These are phyloP conservation scores for Chondrilla cf. caribensis DNA, from an alignment of 37 sponge, comb jelly and placozoan genomes.

Conservation along the genomic window DNA sequence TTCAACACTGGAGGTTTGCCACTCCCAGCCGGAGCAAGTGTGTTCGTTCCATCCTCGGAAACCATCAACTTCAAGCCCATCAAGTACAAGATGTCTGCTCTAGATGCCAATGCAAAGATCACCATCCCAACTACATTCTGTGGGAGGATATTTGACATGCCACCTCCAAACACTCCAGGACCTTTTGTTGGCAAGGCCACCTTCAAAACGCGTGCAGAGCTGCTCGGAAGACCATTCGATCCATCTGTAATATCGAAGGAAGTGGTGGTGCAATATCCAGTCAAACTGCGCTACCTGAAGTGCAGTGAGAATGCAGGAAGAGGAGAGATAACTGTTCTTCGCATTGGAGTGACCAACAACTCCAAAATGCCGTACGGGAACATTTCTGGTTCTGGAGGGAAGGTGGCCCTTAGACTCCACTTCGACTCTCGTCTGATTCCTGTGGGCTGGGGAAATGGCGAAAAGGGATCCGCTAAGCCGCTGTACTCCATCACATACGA, in stretches of 20 bases:
- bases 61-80: constrained; percentile 71
- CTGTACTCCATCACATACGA: constrained; percentile 36
- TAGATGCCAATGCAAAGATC: constrained; percentile 31
- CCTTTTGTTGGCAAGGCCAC: constrained; percentile 49
- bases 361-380: constrained; percentile 35
- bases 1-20: constrained; percentile 59
- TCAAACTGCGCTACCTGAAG: constrained; percentile 46
- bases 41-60: constrained; percentile 54
- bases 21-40: constrained; percentile 63
- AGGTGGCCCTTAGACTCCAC: constrained; percentile 38
- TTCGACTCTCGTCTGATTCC: constrained; percentile 55
- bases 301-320: constrained; percentile 39
- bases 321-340: constrained; percentile 53
- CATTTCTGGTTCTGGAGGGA: constrained; percentile 29
- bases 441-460: constrained; percentile 25
- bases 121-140: constrained; percentile 42
- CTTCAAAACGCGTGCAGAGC: constrained; percentile 47
- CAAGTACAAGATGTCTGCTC: constrained; percentile 42
- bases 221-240: constrained; percentile 69
- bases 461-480: not conserved
- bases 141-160: constrained; percentile 74
- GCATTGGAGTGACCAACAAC: constrained; percentile 55
- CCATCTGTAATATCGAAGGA: constrained; percentile 28
- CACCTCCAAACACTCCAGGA: constrained; percentile 69
- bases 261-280: constrained; percentile 66